Conservation (phyloP, 2,797 vertebrate species). For the Loris lydekkerianus region DNA sequence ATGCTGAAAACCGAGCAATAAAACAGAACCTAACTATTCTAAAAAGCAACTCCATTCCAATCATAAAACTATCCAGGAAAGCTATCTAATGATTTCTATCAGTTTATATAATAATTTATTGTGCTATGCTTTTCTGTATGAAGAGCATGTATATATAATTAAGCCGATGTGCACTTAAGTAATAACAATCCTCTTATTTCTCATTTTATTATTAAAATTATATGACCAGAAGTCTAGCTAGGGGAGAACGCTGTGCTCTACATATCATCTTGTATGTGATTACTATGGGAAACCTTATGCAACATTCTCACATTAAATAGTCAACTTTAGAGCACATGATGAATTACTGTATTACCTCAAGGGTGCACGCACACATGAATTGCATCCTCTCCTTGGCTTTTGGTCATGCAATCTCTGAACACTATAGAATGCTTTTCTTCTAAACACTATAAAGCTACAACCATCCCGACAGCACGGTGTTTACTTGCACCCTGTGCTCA, state of each 20-base stretch:
- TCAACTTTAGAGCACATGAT: accelerated
- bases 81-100: background rate
- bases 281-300: background rate
- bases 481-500: background rate
- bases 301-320: background rate
- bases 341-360: background rate
- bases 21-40: conserved; percentile 18
- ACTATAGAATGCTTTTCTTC: background rate
- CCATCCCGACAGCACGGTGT: accelerated
- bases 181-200: background rate
- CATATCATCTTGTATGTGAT: accelerated
- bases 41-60: background rate
- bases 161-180: background rate
- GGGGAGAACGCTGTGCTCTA: background rate
- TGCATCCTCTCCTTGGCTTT: background rate
- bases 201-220: background rate
- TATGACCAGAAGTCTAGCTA: background rate
- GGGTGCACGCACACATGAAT: background rate
- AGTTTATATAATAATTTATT: background rate
- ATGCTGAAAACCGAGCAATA: conserved; percentile 17
- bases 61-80: background rate
- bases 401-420: background rate
- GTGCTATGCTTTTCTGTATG: background rate
- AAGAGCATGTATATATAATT: background rate
- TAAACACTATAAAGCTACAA: too few species aligned